These are phyloP conservation scores for Aphodius sticticus DNA, from an alignment of 2,888 invertebrate genomes.

Conservation along the genomic window DNA sequence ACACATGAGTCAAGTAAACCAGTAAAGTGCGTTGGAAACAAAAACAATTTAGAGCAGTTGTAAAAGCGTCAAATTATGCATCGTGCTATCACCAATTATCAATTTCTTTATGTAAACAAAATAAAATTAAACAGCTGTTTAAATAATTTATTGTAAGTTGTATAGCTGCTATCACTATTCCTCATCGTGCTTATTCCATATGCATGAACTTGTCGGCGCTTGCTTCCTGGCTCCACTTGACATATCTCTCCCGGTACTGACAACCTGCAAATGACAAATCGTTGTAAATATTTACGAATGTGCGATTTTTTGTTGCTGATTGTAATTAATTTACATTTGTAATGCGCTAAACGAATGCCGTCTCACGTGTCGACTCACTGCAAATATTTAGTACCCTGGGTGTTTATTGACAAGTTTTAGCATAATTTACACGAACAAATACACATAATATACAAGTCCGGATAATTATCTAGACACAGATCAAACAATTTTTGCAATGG, in stretches of 20 bases:
- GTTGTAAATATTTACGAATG: constrained; percentile 4
- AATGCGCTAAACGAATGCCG: background rate
- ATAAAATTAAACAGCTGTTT: background rate
- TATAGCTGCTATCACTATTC: background rate
- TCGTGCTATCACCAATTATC: background rate
- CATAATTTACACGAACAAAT: background rate
- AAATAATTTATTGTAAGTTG: background rate
- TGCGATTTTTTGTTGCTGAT: background rate
- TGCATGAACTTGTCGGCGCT: background rate
- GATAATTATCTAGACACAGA: too few species aligned
- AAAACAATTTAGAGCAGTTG: background rate
- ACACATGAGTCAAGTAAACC: background rate
- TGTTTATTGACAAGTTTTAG: background rate
- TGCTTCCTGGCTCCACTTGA: background rate
- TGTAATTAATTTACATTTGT: background rate
- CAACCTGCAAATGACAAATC: constrained; percentile 4
- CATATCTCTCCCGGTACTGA: background rate
- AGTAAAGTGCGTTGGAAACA: background rate
- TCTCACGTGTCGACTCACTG: background rate
- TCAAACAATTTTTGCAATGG: too few species aligned
- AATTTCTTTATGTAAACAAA: background rate
- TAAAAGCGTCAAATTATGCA: background rate
- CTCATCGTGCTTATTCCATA: background rate
- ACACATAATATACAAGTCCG: background rate
- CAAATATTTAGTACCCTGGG: background rate